These are phyloP conservation scores for Solea solea DNA, from an alignment of 2,113 vertebrate species.

Conservation along the genomic window DNA sequence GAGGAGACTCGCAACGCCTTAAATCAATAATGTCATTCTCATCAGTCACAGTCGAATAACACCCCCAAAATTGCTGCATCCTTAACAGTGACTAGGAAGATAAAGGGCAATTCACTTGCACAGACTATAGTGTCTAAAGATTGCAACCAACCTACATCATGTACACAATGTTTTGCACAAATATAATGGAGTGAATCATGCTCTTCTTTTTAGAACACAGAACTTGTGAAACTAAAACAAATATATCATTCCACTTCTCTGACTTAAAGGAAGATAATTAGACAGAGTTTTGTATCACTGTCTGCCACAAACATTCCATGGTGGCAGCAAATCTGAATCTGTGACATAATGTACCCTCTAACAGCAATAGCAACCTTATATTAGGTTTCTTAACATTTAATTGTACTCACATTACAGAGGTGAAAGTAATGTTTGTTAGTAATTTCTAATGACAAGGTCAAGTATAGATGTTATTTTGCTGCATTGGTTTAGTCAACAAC, in stretches of 20 bases:
- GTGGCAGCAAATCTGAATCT: conserved; percentile 3
- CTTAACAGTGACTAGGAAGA: neutral
- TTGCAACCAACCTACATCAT: neutral
- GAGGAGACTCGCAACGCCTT: neutral
- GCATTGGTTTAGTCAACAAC: neutral
- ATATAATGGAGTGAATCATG: neutral
- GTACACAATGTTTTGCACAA: neutral
- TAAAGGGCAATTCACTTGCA: neutral
- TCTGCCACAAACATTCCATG: neutral
- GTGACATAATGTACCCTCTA: neutral
- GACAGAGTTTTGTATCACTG: neutral
- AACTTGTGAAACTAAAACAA: conserved; percentile 21
- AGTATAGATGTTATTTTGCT: neutral
- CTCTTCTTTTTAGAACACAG: neutral
- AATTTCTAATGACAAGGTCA: neutral
- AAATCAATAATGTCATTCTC: conserved; percentile 40
- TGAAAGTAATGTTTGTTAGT: no score
- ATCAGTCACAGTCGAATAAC: conserved; percentile 20
- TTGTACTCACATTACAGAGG: no score
- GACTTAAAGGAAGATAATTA: neutral
- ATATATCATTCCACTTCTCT: neutral
- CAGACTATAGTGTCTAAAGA: neutral
- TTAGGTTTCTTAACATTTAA: neutral
- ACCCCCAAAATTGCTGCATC: conserved; percentile 1
- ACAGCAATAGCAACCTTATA: neutral